phyloP scores from a whole-genome alignment of 2,797 vertebrate genomes.

The Paedocypris micromegethes region DNA sequence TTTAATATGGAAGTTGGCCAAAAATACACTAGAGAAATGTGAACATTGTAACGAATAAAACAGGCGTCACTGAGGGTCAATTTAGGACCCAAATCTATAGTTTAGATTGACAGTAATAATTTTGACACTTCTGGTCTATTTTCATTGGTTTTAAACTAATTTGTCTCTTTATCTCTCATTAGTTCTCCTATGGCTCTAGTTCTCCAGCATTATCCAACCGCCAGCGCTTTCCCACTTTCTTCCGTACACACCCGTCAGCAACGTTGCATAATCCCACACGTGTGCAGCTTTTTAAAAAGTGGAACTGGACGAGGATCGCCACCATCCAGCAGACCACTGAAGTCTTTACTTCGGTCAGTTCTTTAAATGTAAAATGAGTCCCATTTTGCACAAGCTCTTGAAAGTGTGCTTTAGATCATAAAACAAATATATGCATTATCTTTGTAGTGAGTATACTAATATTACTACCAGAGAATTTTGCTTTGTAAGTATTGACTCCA shows the following conservation, averaged over 20 bases:
- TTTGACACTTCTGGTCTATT: not conserved
- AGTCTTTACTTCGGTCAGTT: constrained; percentile 80
- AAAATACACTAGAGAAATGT: too few relatives aligned
- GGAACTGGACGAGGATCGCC: constrained; percentile 83
- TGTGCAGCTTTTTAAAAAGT: constrained; percentile 79
- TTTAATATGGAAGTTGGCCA: too few relatives aligned
- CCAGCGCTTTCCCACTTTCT: constrained; percentile 80
- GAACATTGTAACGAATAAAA: too few relatives aligned
- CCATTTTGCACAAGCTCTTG: too few relatives aligned
- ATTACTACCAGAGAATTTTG: too few relatives aligned
- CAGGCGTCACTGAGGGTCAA: too few relatives aligned
- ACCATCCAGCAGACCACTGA: constrained; percentile 86
- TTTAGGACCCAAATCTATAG: too few relatives aligned
- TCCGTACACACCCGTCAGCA: constrained; percentile 80
- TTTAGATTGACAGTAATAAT: too few relatives aligned
- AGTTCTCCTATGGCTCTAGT: constrained; percentile 82
- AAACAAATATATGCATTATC: too few relatives aligned
- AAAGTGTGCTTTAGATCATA: too few relatives aligned
- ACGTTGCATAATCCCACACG: constrained; percentile 82
- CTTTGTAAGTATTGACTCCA: too few relatives aligned
- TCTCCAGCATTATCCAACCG: constrained; percentile 80
- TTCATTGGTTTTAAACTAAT: not conserved
- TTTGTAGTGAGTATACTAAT: too few relatives aligned
- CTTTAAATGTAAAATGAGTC: not conserved
- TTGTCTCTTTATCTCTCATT: constrained; percentile 7